Evolutionary conservation across 2,888 invertebrate species (phyloP), one percentile per base, ranked within the genome.

Genomic region (Ophion costatus): DNA sequence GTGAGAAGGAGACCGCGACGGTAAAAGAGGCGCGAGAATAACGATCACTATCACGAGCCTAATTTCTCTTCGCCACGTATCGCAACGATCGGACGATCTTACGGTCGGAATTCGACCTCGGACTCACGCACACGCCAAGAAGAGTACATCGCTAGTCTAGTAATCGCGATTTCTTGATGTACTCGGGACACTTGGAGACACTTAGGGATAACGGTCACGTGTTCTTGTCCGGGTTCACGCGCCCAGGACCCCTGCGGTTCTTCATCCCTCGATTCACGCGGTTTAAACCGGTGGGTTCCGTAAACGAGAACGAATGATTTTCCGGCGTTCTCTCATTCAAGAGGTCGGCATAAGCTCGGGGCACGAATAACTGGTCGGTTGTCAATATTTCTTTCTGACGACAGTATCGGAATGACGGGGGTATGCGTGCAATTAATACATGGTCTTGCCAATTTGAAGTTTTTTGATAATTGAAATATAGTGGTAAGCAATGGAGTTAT

Each of bases 1-100:
- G 63, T 71, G 82, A 77, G 70, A 83, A 80, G 51, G 71, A 64
- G 75, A 64, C 51, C n/a, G 63, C 6, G 71, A 51, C 5, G 67
- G 14, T 45, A 64, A 29, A 51, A 42, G 59, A 77, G 56, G 66
- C 45, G 38, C 29, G 64, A 77, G 73, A 33, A 61, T 57, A 29
- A 24, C 59, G 83, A 80, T 84, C 69, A 24, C 69, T 74, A 81
- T 84, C 84, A 56, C 69, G 80, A 57, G 74, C 74, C 70, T 80
- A 83, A 83, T 83, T 83, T 75, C 75, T 61, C 24, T 4, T 51
- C 51, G 33, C 63, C 29, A 20, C 24, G 22, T 83, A 75, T 80
- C 70, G 75, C 51, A 57, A 70, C 63, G 75, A 83, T 83, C 83
- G 63, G 57, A 59, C 82, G 57, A 73, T 67, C 64, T 83, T 80